Conservation (phyloP, 1,140 invertebrate species). For the Sitobion miscanthi region DNA sequence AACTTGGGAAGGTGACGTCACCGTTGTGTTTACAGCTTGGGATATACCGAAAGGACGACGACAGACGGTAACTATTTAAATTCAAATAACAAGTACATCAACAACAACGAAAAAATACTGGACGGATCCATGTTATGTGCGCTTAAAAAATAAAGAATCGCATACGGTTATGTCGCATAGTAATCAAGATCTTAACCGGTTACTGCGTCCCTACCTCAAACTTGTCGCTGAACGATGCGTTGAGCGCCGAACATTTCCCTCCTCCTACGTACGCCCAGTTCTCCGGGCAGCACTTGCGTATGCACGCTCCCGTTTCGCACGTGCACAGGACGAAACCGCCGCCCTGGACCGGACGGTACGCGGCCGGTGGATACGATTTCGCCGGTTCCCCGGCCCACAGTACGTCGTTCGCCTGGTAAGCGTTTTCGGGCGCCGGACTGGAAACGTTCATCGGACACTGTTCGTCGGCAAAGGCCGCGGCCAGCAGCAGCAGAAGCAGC, state of each 20-base stretch:
- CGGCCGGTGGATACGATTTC: background rate
- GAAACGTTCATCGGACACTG: background rate
- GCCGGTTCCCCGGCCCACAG: background rate
- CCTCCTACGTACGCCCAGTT: background rate
- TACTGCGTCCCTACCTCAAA: background rate
- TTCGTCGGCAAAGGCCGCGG: background rate
- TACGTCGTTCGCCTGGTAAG: background rate
- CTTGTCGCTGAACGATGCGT: background rate
- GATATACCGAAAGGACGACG: background rate
- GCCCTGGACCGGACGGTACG: background rate
- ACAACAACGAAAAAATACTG: background rate
- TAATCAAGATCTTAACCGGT: background rate
- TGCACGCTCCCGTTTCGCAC: background rate
- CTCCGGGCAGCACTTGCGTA: background rate
- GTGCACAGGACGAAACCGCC: constrained; percentile 20
- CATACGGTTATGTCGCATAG: background rate
- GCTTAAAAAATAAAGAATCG: background rate
- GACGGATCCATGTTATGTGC: background rate
- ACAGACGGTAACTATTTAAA: background rate
- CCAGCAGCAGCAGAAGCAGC: background rate
- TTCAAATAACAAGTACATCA: background rate
- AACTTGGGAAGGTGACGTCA: background rate
- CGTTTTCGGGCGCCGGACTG: background rate
- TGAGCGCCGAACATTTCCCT: background rate
- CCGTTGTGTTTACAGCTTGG: no score